A percentile compares a stretch with the other conserved stretches of the same genome.
phyloP scores from a whole-genome alignment of 2,888 invertebrate genomes.

The Falcaria lacertinaria region DNA sequence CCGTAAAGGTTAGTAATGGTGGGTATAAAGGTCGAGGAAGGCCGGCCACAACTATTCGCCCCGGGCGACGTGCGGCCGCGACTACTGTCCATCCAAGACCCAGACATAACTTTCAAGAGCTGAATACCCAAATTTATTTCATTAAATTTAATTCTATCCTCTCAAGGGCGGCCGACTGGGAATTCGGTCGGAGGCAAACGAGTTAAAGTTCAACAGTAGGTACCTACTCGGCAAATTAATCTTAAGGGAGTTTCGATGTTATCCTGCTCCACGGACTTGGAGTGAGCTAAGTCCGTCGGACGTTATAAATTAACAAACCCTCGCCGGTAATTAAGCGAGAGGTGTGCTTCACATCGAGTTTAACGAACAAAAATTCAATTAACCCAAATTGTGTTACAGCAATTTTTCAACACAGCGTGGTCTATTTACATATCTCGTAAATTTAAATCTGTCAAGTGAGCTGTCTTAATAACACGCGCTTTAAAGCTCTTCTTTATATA shows the following conservation, averaged over 20 bases:
- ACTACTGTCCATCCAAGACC: constrained; percentile 28
- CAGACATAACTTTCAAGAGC: constrained; percentile 53
- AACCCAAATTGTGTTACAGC: constrained; percentile 62
- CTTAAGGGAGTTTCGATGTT: constrained; percentile 77
- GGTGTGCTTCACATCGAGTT: constrained; percentile 68
- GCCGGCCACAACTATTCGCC: constrained; percentile 7
- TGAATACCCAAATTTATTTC: constrained; percentile 71
- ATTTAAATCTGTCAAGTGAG: constrained; percentile 43
- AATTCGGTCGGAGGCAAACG: constrained; percentile 73
- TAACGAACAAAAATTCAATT: constrained; percentile 74
- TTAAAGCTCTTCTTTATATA: constrained; percentile 25
- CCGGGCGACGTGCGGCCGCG: constrained; percentile 19
- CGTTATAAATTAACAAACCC: constrained; percentile 76
- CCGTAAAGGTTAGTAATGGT: constrained; percentile 29
- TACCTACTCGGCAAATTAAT: constrained; percentile 73
- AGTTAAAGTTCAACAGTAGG: constrained; percentile 69
- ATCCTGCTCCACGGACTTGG: constrained; percentile 58
- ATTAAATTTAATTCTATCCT: constrained; percentile 76
- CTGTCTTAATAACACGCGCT: constrained; percentile 22
- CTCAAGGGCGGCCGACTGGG: constrained; percentile 58
- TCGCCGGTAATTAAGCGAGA: constrained; percentile 68
- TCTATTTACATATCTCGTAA: constrained; percentile 57
- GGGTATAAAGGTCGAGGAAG: constrained; percentile 13
- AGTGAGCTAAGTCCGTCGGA: constrained; percentile 63
- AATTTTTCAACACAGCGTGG: constrained; percentile 52